Conservation (phyloP, 2,888 invertebrate genomes). For the Apantesis nais region DNA sequence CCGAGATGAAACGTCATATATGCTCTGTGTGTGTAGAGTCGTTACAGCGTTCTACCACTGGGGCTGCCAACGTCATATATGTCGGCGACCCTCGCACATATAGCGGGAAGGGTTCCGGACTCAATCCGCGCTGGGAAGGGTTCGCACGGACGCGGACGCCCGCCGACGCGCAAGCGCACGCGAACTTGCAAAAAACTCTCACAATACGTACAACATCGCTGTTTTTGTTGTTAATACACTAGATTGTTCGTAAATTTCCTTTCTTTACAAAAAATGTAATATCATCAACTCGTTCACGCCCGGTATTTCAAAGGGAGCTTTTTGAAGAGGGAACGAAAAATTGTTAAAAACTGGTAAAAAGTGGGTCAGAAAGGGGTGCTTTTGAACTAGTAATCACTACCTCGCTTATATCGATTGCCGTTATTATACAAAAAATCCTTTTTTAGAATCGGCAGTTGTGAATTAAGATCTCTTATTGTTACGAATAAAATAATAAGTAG, state of each 20-base stretch:
- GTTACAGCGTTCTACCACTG: conserved; percentile 56
- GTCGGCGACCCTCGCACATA: conserved; percentile 68
- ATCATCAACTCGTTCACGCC: conserved; percentile 87
- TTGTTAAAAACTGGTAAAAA: conserved; percentile 84
- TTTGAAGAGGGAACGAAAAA: conserved; percentile 81
- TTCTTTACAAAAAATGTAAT: conserved; percentile 83
- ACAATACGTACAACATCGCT: conserved; percentile 80
- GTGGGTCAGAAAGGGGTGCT: conserved; percentile 86
- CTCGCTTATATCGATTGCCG: conserved; percentile 83
- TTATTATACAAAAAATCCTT: conserved; percentile 78
- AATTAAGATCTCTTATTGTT: conserved; percentile 71
- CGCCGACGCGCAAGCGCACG: conserved; percentile 85
- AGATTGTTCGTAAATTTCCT: conserved; percentile 84
- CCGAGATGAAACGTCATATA: conserved; percentile 62
- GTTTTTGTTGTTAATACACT: conserved; percentile 84
- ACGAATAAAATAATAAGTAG: conserved; percentile 64
- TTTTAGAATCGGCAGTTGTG: conserved; percentile 73
- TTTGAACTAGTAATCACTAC: conserved; percentile 84
- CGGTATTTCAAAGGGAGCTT: conserved; percentile 82
- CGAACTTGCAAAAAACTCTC: conserved; percentile 80
- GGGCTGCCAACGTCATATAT: conserved; percentile 49
- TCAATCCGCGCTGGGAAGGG: conserved; percentile 78
- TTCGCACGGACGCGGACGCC: conserved; percentile 79
- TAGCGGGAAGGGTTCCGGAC: conserved; percentile 79
- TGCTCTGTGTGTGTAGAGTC: conserved; percentile 37